These are phyloP conservation scores for Calcarius lapponicus DNA, from an alignment of 2,797 vertebrate species.

Conservation along the genomic window DNA sequence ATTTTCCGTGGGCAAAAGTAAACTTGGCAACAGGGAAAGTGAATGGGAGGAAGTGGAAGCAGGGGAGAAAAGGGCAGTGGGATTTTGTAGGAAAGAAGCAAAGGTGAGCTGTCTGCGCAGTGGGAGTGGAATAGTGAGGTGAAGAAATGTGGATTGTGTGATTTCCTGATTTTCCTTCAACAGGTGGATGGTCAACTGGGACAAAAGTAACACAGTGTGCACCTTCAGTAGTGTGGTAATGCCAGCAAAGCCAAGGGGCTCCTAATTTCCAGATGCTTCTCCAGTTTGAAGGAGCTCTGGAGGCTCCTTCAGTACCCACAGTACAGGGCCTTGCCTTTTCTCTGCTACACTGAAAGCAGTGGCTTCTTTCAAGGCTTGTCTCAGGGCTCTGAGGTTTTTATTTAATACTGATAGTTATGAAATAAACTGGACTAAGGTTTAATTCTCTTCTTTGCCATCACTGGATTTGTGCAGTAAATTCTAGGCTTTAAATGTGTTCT, in stretches of 20 bases:
- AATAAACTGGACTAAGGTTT: neutral
- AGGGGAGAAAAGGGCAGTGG: neutral
- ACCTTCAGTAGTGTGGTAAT: neutral
- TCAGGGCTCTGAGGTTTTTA: neutral
- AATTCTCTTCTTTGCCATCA: neutral
- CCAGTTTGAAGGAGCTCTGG: neutral
- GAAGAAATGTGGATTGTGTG: neutral
- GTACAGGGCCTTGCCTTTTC: neutral
- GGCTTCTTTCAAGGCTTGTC: neutral
- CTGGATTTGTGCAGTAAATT: neutral
- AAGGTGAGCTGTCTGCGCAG: rapidly evolving
- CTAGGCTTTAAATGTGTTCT: neutral
- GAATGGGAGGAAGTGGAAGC: neutral
- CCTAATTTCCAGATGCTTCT: neutral
- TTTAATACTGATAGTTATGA: neutral
- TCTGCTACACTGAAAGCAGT: neutral
- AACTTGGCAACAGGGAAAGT: neutral
- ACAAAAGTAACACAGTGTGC: neutral
- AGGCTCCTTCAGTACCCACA: neutral
- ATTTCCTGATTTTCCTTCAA: neutral
- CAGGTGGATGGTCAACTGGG: neutral
- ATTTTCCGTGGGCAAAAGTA: neutral
- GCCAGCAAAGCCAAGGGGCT: neutral
- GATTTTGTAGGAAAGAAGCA: neutral
- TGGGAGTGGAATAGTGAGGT: neutral